Percentiles rank a stretch among this genome's conserved stretches.
Evolutionary conservation across 2,888 invertebrate genomes (phyloP).

Genomic region (Pachycephus smyrnensis): DNA sequence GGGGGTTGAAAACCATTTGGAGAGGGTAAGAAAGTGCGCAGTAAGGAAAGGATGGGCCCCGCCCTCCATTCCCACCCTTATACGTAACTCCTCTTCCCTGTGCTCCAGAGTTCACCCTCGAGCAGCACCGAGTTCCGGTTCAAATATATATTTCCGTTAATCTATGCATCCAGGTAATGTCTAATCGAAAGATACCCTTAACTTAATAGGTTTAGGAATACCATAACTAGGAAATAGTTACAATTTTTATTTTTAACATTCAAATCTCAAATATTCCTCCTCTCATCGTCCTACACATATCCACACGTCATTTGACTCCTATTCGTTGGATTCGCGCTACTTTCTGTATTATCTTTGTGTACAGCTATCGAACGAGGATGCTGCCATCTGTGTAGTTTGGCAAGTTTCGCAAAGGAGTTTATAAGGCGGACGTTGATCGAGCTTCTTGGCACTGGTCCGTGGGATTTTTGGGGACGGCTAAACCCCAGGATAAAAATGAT

Average conservation of each 20-base stretch:
- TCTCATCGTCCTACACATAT: neutral
- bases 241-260: neutral
- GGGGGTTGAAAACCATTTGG: slow-evolving; percentile 20
- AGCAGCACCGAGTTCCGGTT: neutral
- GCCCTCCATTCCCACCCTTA: slow-evolving; percentile 28
- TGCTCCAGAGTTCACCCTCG: neutral
- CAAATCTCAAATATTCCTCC: neutral
- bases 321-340: neutral
- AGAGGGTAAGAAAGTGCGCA: slow-evolving; percentile 60
- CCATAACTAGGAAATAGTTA: neutral
- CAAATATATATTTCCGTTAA: neutral
- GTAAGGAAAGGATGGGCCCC: slow-evolving; percentile 53
- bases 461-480: neutral
- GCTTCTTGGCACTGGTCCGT: neutral
- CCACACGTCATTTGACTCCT: neutral
- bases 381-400: neutral
- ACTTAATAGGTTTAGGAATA: neutral
- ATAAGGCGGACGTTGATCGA: neutral
- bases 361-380: neutral
- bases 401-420: neutral
- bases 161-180: neutral
- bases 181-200: neutral
- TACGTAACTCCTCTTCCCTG: slow-evolving; percentile 1
- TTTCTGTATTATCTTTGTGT: neutral
- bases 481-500: neutral